phyloP scores from a whole-genome alignment of 1,140 invertebrate genomes.

The Drosophila cardini region DNA sequence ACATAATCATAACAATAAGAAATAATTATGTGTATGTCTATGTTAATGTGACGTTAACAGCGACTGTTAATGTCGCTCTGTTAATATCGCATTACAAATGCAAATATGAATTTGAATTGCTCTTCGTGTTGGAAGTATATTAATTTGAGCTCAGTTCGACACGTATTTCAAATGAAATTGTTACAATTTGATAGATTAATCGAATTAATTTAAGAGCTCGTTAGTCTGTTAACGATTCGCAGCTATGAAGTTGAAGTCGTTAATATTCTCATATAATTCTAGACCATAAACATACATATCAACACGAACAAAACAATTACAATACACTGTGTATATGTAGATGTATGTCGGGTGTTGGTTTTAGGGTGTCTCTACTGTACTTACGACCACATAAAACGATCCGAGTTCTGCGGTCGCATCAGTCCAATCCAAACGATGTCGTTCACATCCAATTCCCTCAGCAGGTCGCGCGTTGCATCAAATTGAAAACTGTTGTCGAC shows the following conservation, averaged over 20 bases:
- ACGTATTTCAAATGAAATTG: not conserved
- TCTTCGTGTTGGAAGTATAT: not conserved
- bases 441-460: slow-evolving; percentile 90
- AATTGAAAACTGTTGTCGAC: slow-evolving; percentile 90
- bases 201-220: slow-evolving; percentile 15
- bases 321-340: slow-evolving; percentile 20
- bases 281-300: slow-evolving; percentile 49
- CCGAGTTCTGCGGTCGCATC: slow-evolving; percentile 88
- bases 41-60: not conserved
- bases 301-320: slow-evolving; percentile 62
- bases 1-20: not conserved
- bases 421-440: slow-evolving; percentile 91
- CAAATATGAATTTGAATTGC: slow-evolving; percentile 5
- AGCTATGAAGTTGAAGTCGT: not conserved
- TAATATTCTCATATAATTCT: slow-evolving; percentile 13
- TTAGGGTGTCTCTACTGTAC: slow-evolving; percentile 72
- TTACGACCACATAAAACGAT: slow-evolving; percentile 90
- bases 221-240: slow-evolving; percentile 14
- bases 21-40: not conserved
- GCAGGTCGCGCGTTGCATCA: slow-evolving; percentile 89
- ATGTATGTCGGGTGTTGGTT: not conserved
- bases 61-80: not conserved
- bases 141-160: too few relatives aligned
- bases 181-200: slow-evolving; percentile 10
- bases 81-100: not conserved